Conservation (phyloP, 2,888 invertebrate species). For the Hirtodrosophila confusa region DNA sequence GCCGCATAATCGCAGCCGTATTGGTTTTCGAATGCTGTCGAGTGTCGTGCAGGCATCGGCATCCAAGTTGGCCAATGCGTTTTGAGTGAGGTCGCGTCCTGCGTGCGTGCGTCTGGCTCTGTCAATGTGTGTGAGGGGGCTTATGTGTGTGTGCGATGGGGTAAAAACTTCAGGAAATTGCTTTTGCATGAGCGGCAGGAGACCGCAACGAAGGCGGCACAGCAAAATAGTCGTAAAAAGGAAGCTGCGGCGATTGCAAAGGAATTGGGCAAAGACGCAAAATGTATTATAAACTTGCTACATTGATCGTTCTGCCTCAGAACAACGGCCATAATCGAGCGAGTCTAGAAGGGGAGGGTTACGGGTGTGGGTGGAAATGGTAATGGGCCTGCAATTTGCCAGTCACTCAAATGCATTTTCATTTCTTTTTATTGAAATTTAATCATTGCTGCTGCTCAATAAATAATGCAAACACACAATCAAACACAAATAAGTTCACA, state of each 20-base stretch:
- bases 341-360: background rate
- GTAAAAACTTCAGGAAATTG: conserved; percentile 78
- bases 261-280: conserved; percentile 48
- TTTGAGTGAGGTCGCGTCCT: conserved; percentile 48
- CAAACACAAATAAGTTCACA: conserved; percentile 41
- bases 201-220: conserved; percentile 20
- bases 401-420: conserved; percentile 39
- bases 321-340: conserved; percentile 21
- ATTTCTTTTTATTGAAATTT: conserved; percentile 50
- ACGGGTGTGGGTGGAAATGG: conserved; percentile 6
- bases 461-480: conserved; percentile 52
- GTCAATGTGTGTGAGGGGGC: conserved; percentile 7
- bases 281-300: conserved; percentile 31
- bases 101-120: conserved; percentile 16
- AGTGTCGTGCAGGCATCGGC: conserved; percentile 54
- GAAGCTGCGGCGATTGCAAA: conserved; percentile 72
- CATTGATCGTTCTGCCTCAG: background rate
- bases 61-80: conserved; percentile 60
- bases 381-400: conserved; percentile 47
- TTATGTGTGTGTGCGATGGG: conserved; percentile 32
- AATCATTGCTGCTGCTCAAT: conserved; percentile 47
- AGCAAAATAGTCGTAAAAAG: conserved; percentile 57
- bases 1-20: conserved; percentile 71
- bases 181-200: conserved; percentile 72
- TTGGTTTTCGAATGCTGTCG: conserved; percentile 64